Evolutionary conservation across 2,888 invertebrate species (phyloP), one percentile per base, ranked within the genome.

Genomic region (Eupithecia tripunctaria): DNA sequence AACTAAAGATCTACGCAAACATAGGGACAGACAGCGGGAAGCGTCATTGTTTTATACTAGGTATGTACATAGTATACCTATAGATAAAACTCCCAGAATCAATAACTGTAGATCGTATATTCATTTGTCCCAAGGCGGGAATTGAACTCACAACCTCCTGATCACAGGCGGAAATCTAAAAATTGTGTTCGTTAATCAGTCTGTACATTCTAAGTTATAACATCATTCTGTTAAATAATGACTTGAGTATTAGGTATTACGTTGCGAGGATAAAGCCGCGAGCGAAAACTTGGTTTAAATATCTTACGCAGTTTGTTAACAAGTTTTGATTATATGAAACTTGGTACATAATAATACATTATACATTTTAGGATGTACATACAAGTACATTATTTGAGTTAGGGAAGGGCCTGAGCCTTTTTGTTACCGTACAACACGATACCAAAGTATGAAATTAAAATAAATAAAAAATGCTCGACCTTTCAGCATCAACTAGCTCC

Each of bases 301-400:
- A 47, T 83, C 83, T 80, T 79, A 84, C 79, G 76, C 77, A 75
- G 79, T 81, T 85, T 79, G 83, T 84, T 81, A 83, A 70, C 75
- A 82, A 84, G 83, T 84, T 85, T 78, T 80, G 81, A 84, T 47
- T 47, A 41, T 5, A 15, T 41, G 15, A 41, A 41, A 15, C 41
- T 41, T 41, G 41, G 41, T 41, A 41, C 41, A 14, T 41, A 15
- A 5, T 15, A 41, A n/a, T 15, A 41, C 41, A 5, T 41, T 1
- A 15, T 41, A 41, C 41, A 41, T 41, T 43, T n/a, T 6, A 2
- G 7, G 6, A n/a, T n/a, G 1, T n/a, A 43, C n/a, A 43, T 7
- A 43, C n/a, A n/a, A 41, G 15, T 41, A 15, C 15, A 15, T 32
- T 47, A 47, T 15, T 47, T 47, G 47, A n/a, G 51, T 51, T 51